Percentiles rank a stretch among this genome's conserved stretches.
Conservation (phyloP, 37 sponge, comb jelly and placozoan species). For the Geodia barretti region DNA sequence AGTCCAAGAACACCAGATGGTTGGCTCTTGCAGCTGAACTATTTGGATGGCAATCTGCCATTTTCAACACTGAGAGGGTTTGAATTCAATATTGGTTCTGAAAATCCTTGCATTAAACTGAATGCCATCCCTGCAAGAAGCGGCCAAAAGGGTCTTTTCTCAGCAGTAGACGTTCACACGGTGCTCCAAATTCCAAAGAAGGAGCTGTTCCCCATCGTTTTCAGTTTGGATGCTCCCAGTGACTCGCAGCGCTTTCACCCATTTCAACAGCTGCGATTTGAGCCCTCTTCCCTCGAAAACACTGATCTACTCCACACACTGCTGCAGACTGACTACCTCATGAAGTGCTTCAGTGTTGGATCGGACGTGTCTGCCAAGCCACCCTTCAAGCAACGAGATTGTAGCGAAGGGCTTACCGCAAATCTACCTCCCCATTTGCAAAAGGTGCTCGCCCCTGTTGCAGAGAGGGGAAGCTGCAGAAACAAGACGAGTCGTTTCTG, state of each 20-base stretch:
- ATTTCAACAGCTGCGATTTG: constrained; percentile 67
- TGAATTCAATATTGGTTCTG: constrained; percentile 31
- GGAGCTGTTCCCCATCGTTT: constrained; percentile 28
- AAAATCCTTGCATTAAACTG: constrained; percentile 38
- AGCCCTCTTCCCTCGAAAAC: constrained; percentile 15
- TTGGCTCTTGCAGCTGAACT: constrained; percentile 55
- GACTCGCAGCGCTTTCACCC: constrained; percentile 58
- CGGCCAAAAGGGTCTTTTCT: constrained; percentile 35
- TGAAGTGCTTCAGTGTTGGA: constrained; percentile 77
- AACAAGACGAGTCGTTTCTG: constrained; percentile 44
- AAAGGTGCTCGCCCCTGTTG: constrained; percentile 42
- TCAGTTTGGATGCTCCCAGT: constrained; percentile 75
- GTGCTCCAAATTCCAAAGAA: constrained; percentile 32
- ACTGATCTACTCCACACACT: constrained; percentile 57
- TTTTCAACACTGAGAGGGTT: constrained; percentile 57
- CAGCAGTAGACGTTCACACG: constrained; percentile 39
- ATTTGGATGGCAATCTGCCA: constrained; percentile 16
- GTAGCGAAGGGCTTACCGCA: constrained; percentile 26
- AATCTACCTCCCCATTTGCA: constrained; percentile 54
- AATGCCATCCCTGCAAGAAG: constrained; percentile 25
- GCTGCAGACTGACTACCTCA: constrained; percentile 72
- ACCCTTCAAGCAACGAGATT: constrained; percentile 64
- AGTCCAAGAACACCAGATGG: constrained; percentile 44
- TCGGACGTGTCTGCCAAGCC: constrained; percentile 67
- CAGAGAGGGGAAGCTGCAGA: constrained; percentile 26